These are phyloP conservation scores for Serilophus lunatus DNA, from an alignment of 2,113 vertebrate genomes.

Conservation along the genomic window DNA sequence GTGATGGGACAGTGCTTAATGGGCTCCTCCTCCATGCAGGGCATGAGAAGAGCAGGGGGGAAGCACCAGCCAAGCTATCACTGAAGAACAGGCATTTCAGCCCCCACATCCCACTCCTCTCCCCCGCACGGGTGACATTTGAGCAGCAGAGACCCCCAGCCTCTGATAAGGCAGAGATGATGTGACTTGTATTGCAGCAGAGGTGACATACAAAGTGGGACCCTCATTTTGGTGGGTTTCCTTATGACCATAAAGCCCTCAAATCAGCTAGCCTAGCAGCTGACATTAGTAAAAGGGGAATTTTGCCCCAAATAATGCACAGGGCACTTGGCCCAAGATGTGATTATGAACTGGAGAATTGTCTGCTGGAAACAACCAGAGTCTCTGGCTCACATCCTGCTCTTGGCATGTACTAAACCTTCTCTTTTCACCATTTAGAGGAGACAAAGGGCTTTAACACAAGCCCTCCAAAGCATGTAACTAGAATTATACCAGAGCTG, in stretches of 20 bases:
- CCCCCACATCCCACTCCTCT: not conserved
- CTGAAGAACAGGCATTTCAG: rapidly evolving
- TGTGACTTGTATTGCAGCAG: not conserved
- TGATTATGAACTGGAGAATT: not conserved
- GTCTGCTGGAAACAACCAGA: not conserved
- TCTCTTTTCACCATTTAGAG: not conserved
- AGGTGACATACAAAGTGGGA: not conserved
- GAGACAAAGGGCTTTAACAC: not conserved
- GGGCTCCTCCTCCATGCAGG: rapidly evolving
- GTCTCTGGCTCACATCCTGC: not conserved
- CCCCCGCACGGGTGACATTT: not conserved
- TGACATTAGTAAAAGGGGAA: not conserved
- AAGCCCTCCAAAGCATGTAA: not conserved
- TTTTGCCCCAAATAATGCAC: not conserved
- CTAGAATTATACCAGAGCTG: not conserved
- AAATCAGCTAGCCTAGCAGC: not conserved
- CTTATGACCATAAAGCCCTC: not conserved
- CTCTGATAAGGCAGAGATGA: not conserved
- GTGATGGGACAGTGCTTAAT: rapidly evolving
- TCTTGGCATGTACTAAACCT: not conserved
- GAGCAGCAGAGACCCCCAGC: not conserved
- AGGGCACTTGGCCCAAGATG: not conserved
- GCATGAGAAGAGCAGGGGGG: not conserved
- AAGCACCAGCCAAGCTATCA: rapidly evolving
- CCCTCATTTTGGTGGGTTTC: not conserved